Evolutionary conservation across 37 sponge, comb jelly and placozoan genomes (phyloP).

Genomic region (Halisarca cf. caerulea): DNA sequence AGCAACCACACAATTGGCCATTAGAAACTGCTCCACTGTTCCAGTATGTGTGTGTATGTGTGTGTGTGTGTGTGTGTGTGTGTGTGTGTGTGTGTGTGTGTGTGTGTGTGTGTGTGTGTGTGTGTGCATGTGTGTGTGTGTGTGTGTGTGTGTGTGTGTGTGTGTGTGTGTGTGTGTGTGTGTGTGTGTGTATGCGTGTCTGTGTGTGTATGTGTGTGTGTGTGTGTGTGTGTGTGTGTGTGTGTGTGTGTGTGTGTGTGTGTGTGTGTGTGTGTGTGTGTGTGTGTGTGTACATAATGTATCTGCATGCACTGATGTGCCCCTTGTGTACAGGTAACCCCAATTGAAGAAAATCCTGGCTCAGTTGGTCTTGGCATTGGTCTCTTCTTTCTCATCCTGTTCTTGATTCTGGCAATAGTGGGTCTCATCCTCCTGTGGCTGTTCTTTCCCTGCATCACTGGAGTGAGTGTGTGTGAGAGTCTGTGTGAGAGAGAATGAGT

Average conservation of each 20-base stretch:
- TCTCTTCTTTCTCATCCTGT: not conserved
- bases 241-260: too few relatives aligned
- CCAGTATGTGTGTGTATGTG: not conserved
- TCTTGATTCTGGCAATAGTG: not conserved
- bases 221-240: too few relatives aligned
- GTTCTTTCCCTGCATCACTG: constrained; percentile 54
- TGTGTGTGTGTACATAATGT: not conserved
- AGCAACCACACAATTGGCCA: not conserved
- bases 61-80: constrained; percentile 12
- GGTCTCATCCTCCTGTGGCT: constrained; percentile 50
- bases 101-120: not conserved
- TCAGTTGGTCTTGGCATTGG: constrained; percentile 31
- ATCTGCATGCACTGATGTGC: too few relatives aligned
- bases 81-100: constrained; percentile 4
- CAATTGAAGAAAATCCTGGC: too few relatives aligned
- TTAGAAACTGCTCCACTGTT: not conserved
- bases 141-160: constrained; percentile 24
- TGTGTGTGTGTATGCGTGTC: not conserved
- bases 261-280: constrained; percentile 1
- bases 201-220: too few relatives aligned
- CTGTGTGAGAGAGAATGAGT: too few relatives aligned
- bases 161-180: not conserved
- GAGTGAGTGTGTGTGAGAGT: constrained; percentile 47
- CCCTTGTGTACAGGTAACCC: too few relatives aligned
- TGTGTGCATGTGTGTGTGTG: constrained; percentile 14